Evolutionary conservation across 2,113 vertebrate species (phyloP).

Genomic region (Ardeotis arabs): DNA sequence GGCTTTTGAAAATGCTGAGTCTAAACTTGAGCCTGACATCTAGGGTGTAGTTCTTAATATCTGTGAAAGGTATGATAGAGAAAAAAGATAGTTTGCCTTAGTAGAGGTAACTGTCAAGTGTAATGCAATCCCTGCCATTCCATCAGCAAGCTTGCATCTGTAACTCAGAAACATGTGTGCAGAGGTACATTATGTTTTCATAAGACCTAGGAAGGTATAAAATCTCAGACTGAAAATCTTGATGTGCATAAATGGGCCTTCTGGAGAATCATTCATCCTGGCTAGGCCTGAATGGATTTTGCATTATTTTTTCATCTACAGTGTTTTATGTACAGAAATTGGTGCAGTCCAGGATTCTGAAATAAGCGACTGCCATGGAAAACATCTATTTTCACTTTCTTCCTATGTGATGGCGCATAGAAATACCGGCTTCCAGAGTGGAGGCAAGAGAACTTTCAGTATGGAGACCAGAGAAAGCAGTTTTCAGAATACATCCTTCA

Average conservation of each 20-base stretch:
- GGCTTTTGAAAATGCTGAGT: neutral
- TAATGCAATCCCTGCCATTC: neutral
- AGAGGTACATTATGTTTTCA: neutral
- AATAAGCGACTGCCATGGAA: neutral
- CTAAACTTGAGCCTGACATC: neutral
- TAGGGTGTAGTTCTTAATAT: neutral
- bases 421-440: neutral
- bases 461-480: neutral
- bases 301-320: neutral
- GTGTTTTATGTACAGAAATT: neutral
- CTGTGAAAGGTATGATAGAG: neutral
- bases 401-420: neutral
- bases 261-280: slow-evolving; percentile 4
- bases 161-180: neutral
- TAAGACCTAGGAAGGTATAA: neutral
- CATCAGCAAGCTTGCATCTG: neutral
- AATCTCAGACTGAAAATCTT: slow-evolving; percentile 2
- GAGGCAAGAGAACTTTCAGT: neutral
- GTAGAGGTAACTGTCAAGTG: neutral
- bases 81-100: neutral
- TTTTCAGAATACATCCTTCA: neutral
- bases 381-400: neutral
- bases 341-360: neutral
- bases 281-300: neutral
- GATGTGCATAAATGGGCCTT: neutral